These are phyloP conservation scores for Asarcornis scutulata DNA, from an alignment of 2,113 vertebrate genomes.

Conservation along the genomic window DNA sequence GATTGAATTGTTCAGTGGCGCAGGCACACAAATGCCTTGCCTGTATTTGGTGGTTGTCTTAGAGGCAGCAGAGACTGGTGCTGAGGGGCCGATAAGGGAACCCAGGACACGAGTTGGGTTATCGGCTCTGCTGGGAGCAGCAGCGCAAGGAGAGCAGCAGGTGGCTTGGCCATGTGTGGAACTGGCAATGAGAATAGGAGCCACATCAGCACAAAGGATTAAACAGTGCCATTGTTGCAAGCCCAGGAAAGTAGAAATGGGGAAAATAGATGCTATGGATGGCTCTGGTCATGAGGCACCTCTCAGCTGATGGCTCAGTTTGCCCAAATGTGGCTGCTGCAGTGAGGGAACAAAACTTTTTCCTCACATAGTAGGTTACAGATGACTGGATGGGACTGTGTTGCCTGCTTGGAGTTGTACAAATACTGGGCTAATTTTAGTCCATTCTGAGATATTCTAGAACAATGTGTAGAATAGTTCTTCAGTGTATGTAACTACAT, in stretches of 20 bases:
- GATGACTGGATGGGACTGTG: background rate
- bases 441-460: background rate
- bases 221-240: background rate
- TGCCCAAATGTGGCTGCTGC: background rate
- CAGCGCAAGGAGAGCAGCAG: background rate
- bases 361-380: background rate
- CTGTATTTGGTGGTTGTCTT: fast-evolving
- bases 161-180: background rate
- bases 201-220: background rate
- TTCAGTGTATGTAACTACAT: background rate
- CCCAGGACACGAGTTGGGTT: no score
- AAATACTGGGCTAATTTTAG: background rate
- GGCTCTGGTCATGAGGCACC: background rate
- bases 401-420: background rate
- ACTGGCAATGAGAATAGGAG: background rate
- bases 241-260: background rate
- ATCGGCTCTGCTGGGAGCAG: background rate
- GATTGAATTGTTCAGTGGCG: background rate
- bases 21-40: background rate
- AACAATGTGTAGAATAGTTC: background rate
- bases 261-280: background rate
- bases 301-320: background rate
- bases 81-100: background rate
- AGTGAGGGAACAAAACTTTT: background rate
- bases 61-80: background rate